Evolutionary conservation across 2,888 invertebrate species (phyloP), one percentile per base, ranked within the genome.

Genomic region (Diarsia brunnea): DNA sequence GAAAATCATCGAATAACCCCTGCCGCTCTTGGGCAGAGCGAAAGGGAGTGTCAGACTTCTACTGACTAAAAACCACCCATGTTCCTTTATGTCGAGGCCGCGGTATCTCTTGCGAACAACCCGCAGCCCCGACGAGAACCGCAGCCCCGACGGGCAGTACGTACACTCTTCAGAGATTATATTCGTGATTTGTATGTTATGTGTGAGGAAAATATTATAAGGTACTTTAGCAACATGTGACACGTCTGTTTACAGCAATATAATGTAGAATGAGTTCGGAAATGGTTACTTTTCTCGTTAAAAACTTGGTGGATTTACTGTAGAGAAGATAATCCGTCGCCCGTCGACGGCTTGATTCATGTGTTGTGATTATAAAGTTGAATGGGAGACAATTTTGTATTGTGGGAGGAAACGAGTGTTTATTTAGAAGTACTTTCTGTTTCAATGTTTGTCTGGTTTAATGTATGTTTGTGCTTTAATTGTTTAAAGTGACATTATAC

Each of bases 271-370:
- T 78, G 81, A 79, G 79, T 86, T 79, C 80, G 27, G 51, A 73
- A 86, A 88, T 81, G 78, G 82, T 76, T 87, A 86, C 88, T 89
- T 87, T 87, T 81, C 88, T 81, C 79, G 79, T 85, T 91, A 87
- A 84, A 89, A 90, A 89, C 87, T 89, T 89, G 75, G 64, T 81
- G 82, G 84, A 89, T 89, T 90, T 90, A 81, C 84, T 84, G 84
- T 84, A 81, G 66, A 68, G 78, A 73, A 85, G 83, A 84, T 84
- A 87, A 88, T 85, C 78, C 75, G 80, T 80, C 66, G 73, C 72
- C 55, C 65, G 84, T 87, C 75, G 73, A 74, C 73, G 73, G 69
- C 72, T 73, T 71, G 84, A 69, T 77, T 84, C 78, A 80, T 84
- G 78, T 77, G 69, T 77, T 80, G 67, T 74, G 70, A 76, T 80